These are phyloP conservation scores for Probosciger aterrimus DNA, from an alignment of 2,113 vertebrate genomes.

Conservation along the genomic window DNA sequence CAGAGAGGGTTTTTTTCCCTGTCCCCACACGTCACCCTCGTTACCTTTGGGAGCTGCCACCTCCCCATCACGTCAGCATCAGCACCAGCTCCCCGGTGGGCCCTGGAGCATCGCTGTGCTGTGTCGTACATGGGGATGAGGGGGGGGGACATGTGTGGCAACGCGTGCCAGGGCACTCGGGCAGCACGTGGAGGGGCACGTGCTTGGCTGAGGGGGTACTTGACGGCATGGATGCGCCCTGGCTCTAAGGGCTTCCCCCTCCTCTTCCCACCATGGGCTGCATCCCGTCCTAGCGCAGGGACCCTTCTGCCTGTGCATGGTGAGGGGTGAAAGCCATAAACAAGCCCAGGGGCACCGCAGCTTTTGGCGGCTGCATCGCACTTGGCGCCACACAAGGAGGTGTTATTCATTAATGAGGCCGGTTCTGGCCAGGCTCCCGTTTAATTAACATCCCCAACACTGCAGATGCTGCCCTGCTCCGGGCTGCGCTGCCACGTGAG, in stretches of 20 bases:
- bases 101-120: background rate
- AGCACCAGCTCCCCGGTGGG: conserved; percentile 51
- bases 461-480: conserved; percentile 64
- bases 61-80: background rate
- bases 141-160: background rate
- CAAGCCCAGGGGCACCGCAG: background rate
- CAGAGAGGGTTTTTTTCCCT: background rate
- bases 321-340: background rate
- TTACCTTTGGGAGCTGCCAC: conserved; percentile 13
- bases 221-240: accelerated
- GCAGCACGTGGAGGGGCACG: background rate
- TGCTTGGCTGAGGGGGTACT: background rate
- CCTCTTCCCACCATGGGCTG: accelerated
- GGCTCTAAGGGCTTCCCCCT: background rate
- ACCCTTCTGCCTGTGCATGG: background rate
- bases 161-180: background rate
- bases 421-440: conserved; percentile 38
- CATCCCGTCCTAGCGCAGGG: background rate
- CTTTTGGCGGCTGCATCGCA: background rate
- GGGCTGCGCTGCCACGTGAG: background rate
- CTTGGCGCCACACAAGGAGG: conserved; percentile 25
- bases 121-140: background rate
- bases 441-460: conserved; percentile 30
- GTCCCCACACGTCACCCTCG: background rate
- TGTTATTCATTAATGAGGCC: conserved; percentile 65